Base-by-base conservation (phyloP, 1,140 invertebrate genomes). In the Teleogryllus occipitalis region DNA sequence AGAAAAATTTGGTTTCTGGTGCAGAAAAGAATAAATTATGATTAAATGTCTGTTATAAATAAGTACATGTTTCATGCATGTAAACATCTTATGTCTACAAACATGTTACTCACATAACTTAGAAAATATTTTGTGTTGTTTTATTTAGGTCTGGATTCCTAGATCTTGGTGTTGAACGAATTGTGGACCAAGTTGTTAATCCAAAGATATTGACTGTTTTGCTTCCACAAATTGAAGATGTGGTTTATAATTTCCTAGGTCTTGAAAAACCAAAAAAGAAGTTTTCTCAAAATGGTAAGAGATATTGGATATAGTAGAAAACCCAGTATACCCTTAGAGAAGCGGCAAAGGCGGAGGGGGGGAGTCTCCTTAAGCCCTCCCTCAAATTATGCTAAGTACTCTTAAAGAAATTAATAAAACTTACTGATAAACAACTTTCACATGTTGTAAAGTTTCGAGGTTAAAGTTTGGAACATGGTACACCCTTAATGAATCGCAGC, bases 171-270 rank as follows among this genome's bases (percentile, higher is more conserved):
- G 93, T 98, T 7, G 96, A 97, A 85, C 90, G 96, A 82, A 96
- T 98, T 81, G 95, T 98, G 0, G 96, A 98, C 86, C 96, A 98
- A 89, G 95, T 97, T 0, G 95, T 98, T 0, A 96, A 97, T 86
- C 95, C 96, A 7, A 97, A 97, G 88, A 93, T 97, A 8, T 91
- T 93, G 81, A 90, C 92, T 10, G 90, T 96, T 6, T 97, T 98
- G 84, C 92, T 95, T 84, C 94, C 96, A 8, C 92, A 95, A 88
- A 95, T 98, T 76, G 95, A 97, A 86, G 94, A 96, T 83, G 91
- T 96, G 14, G 93, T 97, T 0, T 97, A 96, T 84, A 92, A 94
- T 84, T 95, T 93, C 85, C 86, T 97, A n/a, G 95, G 95, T 39
- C 90, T 97, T 76, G 90, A 93, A 81, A 90, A 88, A 81, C 91